A percentile compares a stretch with the other conserved stretches of the same genome.
Conservation (phyloP, 2,113 vertebrate species). For the Diglossa brunneiventris region DNA sequence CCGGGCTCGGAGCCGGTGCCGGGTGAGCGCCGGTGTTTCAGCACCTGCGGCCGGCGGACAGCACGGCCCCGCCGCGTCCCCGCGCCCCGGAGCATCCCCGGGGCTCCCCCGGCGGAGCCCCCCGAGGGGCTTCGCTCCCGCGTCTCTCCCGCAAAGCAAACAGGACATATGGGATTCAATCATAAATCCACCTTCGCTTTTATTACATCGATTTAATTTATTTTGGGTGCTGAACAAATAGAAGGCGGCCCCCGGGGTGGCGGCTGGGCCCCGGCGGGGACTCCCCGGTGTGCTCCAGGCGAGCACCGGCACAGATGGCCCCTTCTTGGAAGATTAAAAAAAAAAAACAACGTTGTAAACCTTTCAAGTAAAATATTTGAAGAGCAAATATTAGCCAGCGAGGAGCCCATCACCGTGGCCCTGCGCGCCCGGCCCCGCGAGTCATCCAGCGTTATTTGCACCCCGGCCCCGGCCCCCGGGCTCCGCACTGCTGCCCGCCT, state of each 20-base stretch:
- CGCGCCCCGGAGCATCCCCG: background rate
- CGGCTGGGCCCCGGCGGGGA: constrained; percentile 65
- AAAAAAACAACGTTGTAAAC: constrained; percentile 79
- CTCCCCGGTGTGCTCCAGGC: constrained; percentile 68
- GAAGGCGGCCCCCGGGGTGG: constrained; percentile 52
- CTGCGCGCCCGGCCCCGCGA: background rate
- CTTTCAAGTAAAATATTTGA: constrained; percentile 76
- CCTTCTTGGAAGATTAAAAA: constrained; percentile 77
- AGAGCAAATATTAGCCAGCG: constrained; percentile 59
- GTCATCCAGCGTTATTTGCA: background rate
- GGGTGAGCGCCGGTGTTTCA: background rate
- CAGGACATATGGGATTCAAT: constrained; percentile 74
- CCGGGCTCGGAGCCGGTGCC: background rate
- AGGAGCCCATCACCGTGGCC: background rate
- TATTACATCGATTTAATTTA: constrained; percentile 75
- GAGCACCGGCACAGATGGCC: constrained; percentile 82
- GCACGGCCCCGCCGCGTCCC: background rate
- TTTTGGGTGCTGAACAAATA: constrained; percentile 79
- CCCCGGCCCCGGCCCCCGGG: background rate
- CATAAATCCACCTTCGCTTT: constrained; percentile 78
- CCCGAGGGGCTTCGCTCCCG: background rate
- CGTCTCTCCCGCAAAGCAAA: background rate
- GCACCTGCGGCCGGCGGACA: constrained; percentile 42
- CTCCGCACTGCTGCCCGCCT: background rate
- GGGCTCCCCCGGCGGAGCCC: background rate